Conservation (phyloP, 2,113 vertebrate genomes). For the Pelusios castaneus region DNA sequence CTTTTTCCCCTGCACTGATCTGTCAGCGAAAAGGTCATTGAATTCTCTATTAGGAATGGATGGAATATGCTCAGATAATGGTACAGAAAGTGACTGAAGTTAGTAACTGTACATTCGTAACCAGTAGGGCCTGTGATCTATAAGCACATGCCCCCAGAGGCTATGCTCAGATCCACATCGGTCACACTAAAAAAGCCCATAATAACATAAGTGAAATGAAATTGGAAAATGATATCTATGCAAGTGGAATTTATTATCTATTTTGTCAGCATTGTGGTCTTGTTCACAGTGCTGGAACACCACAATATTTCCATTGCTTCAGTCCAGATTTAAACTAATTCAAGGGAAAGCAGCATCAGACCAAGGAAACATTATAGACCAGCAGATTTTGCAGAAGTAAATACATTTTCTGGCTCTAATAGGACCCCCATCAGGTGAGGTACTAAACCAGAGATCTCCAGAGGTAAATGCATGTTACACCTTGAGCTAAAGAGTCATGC, state of each 20-base stretch:
- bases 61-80: background rate
- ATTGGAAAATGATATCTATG: constrained; percentile 63
- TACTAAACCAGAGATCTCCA: background rate
- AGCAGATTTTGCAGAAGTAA: background rate
- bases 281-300: fast-evolving
- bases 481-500: background rate
- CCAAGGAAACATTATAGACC: background rate
- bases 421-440: background rate
- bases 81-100: constrained; percentile 14
- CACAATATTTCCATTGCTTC: background rate
- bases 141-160: constrained; percentile 52
- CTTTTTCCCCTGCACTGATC: background rate
- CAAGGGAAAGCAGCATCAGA: background rate
- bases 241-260: constrained; percentile 20
- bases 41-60: constrained; percentile 22
- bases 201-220: constrained; percentile 54
- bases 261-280: background rate
- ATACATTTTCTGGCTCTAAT: background rate
- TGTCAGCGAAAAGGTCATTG: background rate
- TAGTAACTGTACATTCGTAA: constrained; percentile 33
- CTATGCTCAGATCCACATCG: background rate
- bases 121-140: constrained; percentile 36
- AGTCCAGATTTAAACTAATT: background rate
- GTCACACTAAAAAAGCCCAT: constrained; percentile 54
- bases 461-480: background rate